Evolutionary conservation across 1,140 invertebrate species (phyloP).

Genomic region (Cecropterus lyciades): DNA sequence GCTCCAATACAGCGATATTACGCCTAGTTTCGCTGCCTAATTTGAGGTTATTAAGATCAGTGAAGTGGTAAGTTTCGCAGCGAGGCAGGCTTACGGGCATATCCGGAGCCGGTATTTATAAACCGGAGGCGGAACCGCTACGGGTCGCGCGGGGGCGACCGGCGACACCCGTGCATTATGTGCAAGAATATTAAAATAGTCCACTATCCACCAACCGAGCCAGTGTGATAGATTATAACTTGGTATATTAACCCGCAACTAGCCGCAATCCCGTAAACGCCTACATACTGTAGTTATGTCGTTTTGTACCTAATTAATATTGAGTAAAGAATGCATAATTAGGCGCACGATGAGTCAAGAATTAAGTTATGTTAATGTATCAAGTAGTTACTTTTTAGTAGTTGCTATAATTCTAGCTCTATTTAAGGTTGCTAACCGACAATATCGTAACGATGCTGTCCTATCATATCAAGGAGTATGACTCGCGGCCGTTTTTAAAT

Average conservation of each 20-base stretch:
- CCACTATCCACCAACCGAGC: not conserved
- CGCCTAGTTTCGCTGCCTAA: not conserved
- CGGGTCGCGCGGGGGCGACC: slow-evolving; percentile 51
- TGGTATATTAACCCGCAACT: too few species aligned
- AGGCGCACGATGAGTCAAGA: too few species aligned
- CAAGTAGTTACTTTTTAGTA: too few species aligned
- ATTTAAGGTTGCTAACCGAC: not conserved
- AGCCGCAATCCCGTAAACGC: too few species aligned
- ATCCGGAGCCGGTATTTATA: slow-evolving; percentile 77
- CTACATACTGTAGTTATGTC: too few species aligned
- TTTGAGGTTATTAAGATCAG: slow-evolving; percentile 12
- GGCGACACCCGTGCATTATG: slow-evolving; percentile 34
- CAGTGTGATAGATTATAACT: not conserved
- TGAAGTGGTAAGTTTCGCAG: slow-evolving; percentile 22
- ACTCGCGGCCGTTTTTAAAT: slow-evolving; percentile 37
- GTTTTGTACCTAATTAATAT: too few species aligned
- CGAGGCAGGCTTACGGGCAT: slow-evolving; percentile 43
- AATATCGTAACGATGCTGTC: not conserved
- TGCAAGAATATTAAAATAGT: slow-evolving; percentile 20
- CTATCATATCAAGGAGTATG: slow-evolving; percentile 15
- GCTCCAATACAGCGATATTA: too few species aligned
- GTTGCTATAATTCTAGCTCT: too few species aligned
- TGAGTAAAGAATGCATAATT: too few species aligned
- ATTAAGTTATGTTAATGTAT: too few species aligned
- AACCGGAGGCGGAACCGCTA: slow-evolving; percentile 70